These are phyloP conservation scores for Drosophila varians DNA, from an alignment of 1,140 invertebrate species.

Conservation along the genomic window DNA sequence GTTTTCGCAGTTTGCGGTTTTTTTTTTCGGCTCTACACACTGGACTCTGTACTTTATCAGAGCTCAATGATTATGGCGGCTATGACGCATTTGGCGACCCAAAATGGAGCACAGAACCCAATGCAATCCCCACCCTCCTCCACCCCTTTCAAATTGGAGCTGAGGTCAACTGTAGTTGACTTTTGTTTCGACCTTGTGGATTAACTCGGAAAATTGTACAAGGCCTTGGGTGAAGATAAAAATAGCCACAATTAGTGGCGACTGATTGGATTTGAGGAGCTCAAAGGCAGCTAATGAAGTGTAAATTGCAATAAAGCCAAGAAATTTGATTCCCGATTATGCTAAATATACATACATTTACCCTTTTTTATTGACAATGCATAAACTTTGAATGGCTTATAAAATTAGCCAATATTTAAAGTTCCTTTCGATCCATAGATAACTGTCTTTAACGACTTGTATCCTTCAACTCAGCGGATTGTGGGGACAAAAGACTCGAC, in stretches of 20 bases:
- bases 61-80: slow-evolving; percentile 18
- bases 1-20: slow-evolving; percentile 52
- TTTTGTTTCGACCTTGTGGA: slow-evolving; percentile 36
- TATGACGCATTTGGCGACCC: slow-evolving; percentile 71
- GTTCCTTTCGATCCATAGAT: neutral
- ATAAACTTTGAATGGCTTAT: neutral
- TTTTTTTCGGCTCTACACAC: slow-evolving; percentile 12
- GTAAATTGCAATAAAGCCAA: neutral
- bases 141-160: slow-evolving; percentile 11
- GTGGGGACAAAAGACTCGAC: slow-evolving; percentile 27
- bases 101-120: slow-evolving; percentile 34
- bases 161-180: slow-evolving; percentile 33
- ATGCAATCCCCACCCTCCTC: neutral
- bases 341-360: neutral
- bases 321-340: neutral
- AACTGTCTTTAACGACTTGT: slow-evolving; percentile 32
- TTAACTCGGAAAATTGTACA: slow-evolving; percentile 26
- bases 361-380: neutral
- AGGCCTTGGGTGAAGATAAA: slow-evolving; percentile 40
- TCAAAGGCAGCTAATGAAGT: slow-evolving; percentile 6
- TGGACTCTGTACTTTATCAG: slow-evolving; percentile 41
- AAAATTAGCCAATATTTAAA: neutral
- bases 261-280: slow-evolving; percentile 21
- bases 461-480: slow-evolving; percentile 31
- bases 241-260: slow-evolving; percentile 47